A percentile compares a stretch with the other conserved stretches of the same genome.
These are phyloP conservation scores for Penaeus chinensis DNA, from an alignment of 1,140 invertebrate species.

Conservation along the genomic window DNA sequence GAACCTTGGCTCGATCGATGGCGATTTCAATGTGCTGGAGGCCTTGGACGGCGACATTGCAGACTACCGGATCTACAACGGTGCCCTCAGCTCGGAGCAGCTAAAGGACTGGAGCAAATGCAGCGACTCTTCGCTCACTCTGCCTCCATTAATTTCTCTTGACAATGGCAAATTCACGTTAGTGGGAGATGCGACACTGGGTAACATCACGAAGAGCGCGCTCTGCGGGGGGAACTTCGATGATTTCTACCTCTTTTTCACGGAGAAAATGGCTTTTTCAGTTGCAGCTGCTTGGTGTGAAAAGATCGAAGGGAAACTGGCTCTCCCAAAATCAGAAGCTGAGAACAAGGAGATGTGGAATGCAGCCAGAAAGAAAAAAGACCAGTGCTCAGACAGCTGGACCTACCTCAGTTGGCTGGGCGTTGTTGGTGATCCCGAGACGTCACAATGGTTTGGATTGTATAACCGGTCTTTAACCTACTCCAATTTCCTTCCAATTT, in stretches of 20 bases:
- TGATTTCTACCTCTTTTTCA: conserved; percentile 48
- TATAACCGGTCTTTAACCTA: conserved; percentile 8
- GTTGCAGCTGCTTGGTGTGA: conserved; percentile 38
- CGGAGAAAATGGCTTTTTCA: conserved; percentile 33
- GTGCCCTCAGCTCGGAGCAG: neutral
- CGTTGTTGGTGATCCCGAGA: neutral
- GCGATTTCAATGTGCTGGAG: conserved; percentile 37
- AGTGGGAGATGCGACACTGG: neutral
- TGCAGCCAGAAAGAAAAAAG: neutral
- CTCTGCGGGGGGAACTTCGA: conserved; percentile 12
- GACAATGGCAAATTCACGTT: neutral
- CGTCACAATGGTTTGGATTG: conserved; percentile 1
- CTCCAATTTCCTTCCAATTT: conserved; percentile 30
- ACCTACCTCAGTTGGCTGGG: conserved; percentile 46
- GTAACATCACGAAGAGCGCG: conserved; percentile 6
- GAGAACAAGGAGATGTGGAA: too few relatives aligned
- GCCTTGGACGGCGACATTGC: conserved; percentile 36
- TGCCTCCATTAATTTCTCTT: neutral
- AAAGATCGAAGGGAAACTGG: conserved; percentile 35
- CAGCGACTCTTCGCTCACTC: neutral
- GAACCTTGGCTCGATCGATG: conserved; percentile 28
- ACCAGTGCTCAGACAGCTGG: conserved; percentile 42
- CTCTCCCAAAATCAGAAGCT: conserved; percentile 16
- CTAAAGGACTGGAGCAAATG: conserved; percentile 22
- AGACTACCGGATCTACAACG: conserved; percentile 37